phyloP scores from a whole-genome alignment of 2,797 vertebrate species.

The Acestrorhynchus altus region DNA sequence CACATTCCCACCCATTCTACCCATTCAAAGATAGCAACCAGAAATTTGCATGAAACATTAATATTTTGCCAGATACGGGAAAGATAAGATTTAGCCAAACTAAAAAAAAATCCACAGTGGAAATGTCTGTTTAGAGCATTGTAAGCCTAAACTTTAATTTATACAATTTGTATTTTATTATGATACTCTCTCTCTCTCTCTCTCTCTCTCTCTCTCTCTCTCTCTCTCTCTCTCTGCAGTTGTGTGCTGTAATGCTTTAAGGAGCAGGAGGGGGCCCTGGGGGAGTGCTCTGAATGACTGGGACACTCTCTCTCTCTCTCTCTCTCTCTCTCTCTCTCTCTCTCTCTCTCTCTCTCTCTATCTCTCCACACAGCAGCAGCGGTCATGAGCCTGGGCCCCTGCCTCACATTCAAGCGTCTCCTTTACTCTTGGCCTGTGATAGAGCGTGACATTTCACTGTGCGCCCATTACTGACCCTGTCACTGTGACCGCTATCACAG shows the following conservation, averaged over 20 bases:
- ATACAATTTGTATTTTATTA: too few species aligned
- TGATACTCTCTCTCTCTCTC: slow-evolving; percentile 4
- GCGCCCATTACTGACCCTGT: slow-evolving; percentile 65
- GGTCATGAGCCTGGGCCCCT: slow-evolving; percentile 33
- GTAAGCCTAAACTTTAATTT: too few species aligned
- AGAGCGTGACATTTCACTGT: slow-evolving; percentile 55
- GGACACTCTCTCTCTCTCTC: slow-evolving; percentile 77
- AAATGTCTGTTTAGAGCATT: too few species aligned
- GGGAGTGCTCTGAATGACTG: slow-evolving; percentile 79
- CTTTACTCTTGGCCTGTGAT: slow-evolving; percentile 50
- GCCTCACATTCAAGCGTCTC: slow-evolving; percentile 51
- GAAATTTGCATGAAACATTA: too few species aligned
- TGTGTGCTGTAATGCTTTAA: slow-evolving; percentile 82
- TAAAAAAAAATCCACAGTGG: too few species aligned
- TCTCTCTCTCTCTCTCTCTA: slow-evolving; percentile 75
- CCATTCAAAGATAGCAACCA: too few species aligned
- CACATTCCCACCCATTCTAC: too few species aligned
- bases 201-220: slow-evolving; percentile 24
- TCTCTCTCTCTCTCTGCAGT: slow-evolving; percentile 66
- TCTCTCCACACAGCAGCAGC: slow-evolving; percentile 56
- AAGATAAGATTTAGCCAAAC: too few species aligned
- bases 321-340: slow-evolving; percentile 73
- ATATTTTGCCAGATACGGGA: too few species aligned
- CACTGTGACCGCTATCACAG: slow-evolving; percentile 61
- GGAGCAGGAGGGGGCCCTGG: slow-evolving; percentile 74